Base-by-base conservation (phyloP, 1,140 invertebrate genomes). In the Bombus superbus region DNA sequence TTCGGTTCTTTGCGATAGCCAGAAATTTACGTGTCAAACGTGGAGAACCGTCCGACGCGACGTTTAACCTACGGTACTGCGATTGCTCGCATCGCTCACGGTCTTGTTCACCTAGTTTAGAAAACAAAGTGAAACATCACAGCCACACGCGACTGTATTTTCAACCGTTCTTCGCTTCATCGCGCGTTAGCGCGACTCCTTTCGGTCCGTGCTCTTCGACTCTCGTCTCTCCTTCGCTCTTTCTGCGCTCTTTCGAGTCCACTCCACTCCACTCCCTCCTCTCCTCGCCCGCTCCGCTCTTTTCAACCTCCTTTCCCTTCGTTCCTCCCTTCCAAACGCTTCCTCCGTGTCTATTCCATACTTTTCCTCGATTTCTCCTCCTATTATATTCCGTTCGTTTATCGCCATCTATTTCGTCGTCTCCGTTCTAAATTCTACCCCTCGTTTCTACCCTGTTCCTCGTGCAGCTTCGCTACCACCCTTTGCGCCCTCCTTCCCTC, bases 131-230 rank as follows among this genome's bases (percentile, higher is more conserved):
- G 44, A 76, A 57, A 68, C 5, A 82, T 25, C 25, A 15, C 69
- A 32, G 40, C 32, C 71, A 35, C 18, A 75, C 32, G 15, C 25
- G 42, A 11, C 42, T 35, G 40, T 28, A 40, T 73, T 75, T 11
- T 53, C 82, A 71, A 62, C 75, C 18, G 59, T 38, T 28, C 76
- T n/a, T 38, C 32, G 38, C 66, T 35, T 59, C 47, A 38, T 59
- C 71, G 38, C 82, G 35, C 47, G 44, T 69, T 66, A 69, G 38
- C 40, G 47, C 75, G 44, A n/a, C n/a, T 62, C 81, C 79, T 71
- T 71, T 62, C 66, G n/a, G n/a, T 44, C 22, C 57, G 15, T 32
- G 28, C 25, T 78, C 64, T 47, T 25, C 1, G 62, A 84, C 18
- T 53, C 53, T 35, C 13, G 64, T 71, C 75, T 47, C 62, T 64